phyloP scores from a whole-genome alignment of 2,113 vertebrate species.

The Mugil cephalus region DNA sequence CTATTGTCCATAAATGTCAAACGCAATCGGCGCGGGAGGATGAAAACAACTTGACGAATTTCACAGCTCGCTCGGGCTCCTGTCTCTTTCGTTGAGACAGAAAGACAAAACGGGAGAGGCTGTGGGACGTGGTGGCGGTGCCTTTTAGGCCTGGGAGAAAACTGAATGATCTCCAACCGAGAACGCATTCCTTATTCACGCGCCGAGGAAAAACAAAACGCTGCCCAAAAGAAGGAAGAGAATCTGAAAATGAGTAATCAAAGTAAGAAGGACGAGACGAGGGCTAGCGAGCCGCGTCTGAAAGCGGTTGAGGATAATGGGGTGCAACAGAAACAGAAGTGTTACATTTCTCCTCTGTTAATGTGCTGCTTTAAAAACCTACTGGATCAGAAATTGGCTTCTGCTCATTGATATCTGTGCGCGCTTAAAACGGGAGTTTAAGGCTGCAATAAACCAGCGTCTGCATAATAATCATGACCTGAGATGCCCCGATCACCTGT shows the following conservation, averaged over 20 bases:
- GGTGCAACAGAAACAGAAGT: background rate
- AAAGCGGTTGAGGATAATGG: background rate
- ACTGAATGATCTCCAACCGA: slow-evolving; percentile 44
- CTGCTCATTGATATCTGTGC: background rate
- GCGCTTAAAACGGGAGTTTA: too few relatives aligned
- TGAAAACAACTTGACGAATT: slow-evolving; percentile 43
- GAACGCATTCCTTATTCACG: slow-evolving; percentile 65
- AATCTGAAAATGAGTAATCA: background rate
- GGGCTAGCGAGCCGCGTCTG: background rate
- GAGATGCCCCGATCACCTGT: background rate
- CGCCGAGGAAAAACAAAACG: slow-evolving; percentile 43
- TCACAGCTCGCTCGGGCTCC: background rate
- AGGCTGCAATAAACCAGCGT: background rate
- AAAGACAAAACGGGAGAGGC: background rate
- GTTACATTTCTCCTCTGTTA: background rate
- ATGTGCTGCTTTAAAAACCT: background rate
- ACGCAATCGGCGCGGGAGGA: slow-evolving; percentile 7
- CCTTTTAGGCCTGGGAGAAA: slow-evolving; percentile 51
- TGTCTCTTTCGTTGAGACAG: slow-evolving; percentile 11
- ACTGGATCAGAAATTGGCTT: background rate
- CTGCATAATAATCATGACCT: background rate
- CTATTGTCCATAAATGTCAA: slow-evolving; percentile 27
- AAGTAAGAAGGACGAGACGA: slow-evolving; percentile 10
- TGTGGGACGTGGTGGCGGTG: slow-evolving; percentile 7
- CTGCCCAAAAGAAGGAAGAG: slow-evolving; percentile 25